These are phyloP conservation scores for Anolis carolinensis DNA, from an alignment of 2,113 vertebrate species.

Conservation along the genomic window DNA sequence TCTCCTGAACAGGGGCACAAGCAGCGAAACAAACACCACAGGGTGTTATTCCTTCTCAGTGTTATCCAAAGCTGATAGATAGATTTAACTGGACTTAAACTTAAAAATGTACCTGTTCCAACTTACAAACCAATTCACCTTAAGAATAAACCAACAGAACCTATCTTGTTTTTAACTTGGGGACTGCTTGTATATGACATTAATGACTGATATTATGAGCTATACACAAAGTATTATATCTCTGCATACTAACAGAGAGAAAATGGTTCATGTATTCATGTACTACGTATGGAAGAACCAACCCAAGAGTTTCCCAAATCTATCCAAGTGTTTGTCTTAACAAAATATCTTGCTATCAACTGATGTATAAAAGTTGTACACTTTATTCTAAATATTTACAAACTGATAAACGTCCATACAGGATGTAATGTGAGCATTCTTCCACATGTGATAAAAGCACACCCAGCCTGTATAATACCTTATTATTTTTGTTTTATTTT, in stretches of 20 bases:
- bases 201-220: not conserved
- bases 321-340: not conserved
- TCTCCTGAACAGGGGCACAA: too few relatives aligned
- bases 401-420: too few relatives aligned
- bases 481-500: not conserved
- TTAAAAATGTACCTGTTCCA: too few relatives aligned
- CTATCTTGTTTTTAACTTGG: too few relatives aligned
- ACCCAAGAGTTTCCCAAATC: not conserved
- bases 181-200: not conserved
- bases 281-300: not conserved
- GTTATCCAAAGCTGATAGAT: too few relatives aligned
- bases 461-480: not conserved
- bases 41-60: too few relatives aligned
- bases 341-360: not conserved
- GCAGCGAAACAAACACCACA: too few relatives aligned
- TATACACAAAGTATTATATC: not conserved
- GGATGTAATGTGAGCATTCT: not conserved
- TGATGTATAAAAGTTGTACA: not conserved
- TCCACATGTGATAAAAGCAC: not conserved
- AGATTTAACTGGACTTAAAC: too few relatives aligned
- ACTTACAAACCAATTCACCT: too few relatives aligned
- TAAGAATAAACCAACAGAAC: too few relatives aligned
- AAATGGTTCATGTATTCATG: not conserved
- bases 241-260: not conserved
- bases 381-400: not conserved